Evolutionary conservation across 1,140 invertebrate species (phyloP).

Genomic region (Glossosoma conforme): DNA sequence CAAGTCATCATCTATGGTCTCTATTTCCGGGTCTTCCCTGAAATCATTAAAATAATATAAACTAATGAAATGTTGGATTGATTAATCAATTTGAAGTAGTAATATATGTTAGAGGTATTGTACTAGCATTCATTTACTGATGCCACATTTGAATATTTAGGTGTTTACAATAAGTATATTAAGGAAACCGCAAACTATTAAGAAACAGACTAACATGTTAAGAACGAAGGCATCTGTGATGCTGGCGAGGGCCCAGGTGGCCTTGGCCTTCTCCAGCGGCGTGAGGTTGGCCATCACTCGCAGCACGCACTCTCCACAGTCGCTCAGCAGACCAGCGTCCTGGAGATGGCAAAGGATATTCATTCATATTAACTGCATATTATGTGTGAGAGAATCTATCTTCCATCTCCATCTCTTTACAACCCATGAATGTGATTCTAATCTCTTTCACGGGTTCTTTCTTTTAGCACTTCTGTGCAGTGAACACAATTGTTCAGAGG

Average conservation of each 20-base stretch:
- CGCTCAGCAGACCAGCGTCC: slow-evolving; percentile 46
- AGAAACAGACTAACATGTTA: slow-evolving; percentile 48
- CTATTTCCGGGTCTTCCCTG: slow-evolving; percentile 52
- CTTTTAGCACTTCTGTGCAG: no score
- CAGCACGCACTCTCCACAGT: slow-evolving; percentile 59
- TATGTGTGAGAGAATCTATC: no score
- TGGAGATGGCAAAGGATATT: slow-evolving; percentile 31
- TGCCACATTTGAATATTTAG: not conserved
- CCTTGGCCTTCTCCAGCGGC: slow-evolving; percentile 67
- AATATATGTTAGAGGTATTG: not conserved
- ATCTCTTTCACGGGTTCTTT: no score
- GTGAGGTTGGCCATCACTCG: slow-evolving; percentile 58
- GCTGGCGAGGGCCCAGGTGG: slow-evolving; percentile 80
- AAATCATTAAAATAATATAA: slow-evolving; percentile 23
- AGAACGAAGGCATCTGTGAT: slow-evolving; percentile 71
- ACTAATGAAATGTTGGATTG: not conserved
- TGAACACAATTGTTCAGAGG: no score
- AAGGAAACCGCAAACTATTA: no score
- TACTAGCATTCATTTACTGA: no score
- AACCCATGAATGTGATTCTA: no score
- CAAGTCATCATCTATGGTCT: slow-evolving; percentile 62
- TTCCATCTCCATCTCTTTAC: no score
- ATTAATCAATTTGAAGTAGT: not conserved
- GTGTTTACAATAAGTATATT: not conserved
- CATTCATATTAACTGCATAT: no score